Conservation (phyloP, 1,140 invertebrate species). For the Lepidotrigona ventralis region DNA sequence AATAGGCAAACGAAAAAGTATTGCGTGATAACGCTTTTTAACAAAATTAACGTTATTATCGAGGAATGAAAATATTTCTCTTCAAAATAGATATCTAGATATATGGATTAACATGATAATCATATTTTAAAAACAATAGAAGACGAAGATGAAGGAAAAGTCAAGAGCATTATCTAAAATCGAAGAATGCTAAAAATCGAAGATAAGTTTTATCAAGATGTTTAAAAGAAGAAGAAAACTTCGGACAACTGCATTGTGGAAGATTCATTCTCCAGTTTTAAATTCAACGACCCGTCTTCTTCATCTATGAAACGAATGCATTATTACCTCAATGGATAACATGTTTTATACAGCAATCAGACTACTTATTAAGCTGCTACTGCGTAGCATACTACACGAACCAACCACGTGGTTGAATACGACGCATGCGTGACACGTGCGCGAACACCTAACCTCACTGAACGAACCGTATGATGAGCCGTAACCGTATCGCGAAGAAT, state of each 20-base stretch:
- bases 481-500: constrained; percentile 28
- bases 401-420: constrained; percentile 64
- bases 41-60: neutral
- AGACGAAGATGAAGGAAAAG: neutral
- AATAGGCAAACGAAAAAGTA: neutral
- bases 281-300: neutral
- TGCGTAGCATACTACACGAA: constrained; percentile 11
- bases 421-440: constrained; percentile 69
- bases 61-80: neutral
- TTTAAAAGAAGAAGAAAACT: neutral
- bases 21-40: neutral
- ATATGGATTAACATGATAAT: neutral
- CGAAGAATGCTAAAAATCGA: neutral
- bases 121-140: neutral
- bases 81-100: neutral
- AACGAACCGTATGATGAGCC: constrained; percentile 3
- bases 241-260: neutral
- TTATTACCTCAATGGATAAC: neutral
- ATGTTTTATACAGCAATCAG: neutral
- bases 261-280: neutral
- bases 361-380: constrained; percentile 15
- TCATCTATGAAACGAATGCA: neutral
- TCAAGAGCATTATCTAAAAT: neutral
- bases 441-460: constrained; percentile 59
- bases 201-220: neutral